Percentiles rank a stretch among this genome's conserved stretches.
phyloP scores from a whole-genome alignment of 2,888 invertebrate species.

The Nezara viridula region DNA sequence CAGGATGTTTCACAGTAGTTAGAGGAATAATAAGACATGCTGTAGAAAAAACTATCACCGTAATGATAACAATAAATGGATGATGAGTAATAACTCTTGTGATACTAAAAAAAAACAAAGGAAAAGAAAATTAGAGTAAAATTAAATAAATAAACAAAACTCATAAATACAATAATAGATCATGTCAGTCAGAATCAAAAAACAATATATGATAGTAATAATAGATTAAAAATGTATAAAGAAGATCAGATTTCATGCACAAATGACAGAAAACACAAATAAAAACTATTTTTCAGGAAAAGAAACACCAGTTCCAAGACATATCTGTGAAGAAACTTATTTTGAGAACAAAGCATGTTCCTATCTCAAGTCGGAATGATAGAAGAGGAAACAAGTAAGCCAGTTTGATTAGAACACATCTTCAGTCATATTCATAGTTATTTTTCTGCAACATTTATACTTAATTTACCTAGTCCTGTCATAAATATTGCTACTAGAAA shows the following conservation, averaged over 20 bases:
- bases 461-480: no score
- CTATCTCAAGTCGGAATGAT: background rate
- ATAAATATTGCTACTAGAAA: no score
- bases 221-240: background rate
- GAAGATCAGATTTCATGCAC: background rate
- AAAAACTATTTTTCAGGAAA: background rate
- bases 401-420: no score
- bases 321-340: background rate
- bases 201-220: background rate
- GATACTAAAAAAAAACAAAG: slow-evolving; percentile 70
- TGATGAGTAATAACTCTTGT: slow-evolving; percentile 78
- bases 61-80: slow-evolving; percentile 77
- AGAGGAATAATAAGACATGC: slow-evolving; percentile 79
- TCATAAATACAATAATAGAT: background rate
- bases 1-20: slow-evolving; percentile 77
- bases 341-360: background rate
- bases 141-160: background rate
- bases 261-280: no score
- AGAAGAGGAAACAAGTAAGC: background rate
- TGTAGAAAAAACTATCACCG: slow-evolving; percentile 75
- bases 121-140: background rate
- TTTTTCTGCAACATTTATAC: no score
- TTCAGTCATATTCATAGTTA: no score
- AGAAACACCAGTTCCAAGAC: background rate
- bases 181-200: background rate